Percentiles rank a stretch among this genome's conserved stretches.
These are phyloP conservation scores for Antennarius striatus DNA, from an alignment of 2,113 vertebrate genomes.

Conservation along the genomic window DNA sequence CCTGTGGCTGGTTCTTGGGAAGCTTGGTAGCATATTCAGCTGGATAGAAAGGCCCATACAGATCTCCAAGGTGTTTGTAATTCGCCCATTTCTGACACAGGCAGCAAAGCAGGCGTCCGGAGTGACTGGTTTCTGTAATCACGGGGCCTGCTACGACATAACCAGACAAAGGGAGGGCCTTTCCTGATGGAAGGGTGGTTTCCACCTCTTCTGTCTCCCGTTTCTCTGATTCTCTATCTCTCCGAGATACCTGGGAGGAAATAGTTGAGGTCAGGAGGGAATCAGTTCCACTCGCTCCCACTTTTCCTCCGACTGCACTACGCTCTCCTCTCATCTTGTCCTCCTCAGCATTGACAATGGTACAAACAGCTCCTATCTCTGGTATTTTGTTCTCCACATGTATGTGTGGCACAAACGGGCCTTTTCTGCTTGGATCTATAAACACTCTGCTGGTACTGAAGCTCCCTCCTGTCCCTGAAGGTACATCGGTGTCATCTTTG, in stretches of 20 bases:
- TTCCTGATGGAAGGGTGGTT: constrained; percentile 82
- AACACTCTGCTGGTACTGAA: constrained; percentile 41
- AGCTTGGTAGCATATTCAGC: constrained; percentile 93
- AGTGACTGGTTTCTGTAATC: constrained; percentile 88
- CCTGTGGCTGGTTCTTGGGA: constrained; percentile 91
- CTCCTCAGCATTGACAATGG: constrained; percentile 95
- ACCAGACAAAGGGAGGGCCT: constrained; percentile 90
- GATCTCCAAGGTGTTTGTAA: constrained; percentile 96
- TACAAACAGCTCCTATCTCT: constrained; percentile 91
- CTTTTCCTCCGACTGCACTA: constrained; percentile 64
- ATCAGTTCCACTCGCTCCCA: constrained; percentile 61
- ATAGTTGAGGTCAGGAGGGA: constrained; percentile 63
- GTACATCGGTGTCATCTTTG: constrained; percentile 71
- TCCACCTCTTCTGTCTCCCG: constrained; percentile 71
- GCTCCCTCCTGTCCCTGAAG: constrained; percentile 42
- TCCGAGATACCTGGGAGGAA: constrained; percentile 69
- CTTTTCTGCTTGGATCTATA: constrained; percentile 68
- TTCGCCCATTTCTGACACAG: constrained; percentile 98
- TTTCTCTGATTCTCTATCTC: constrained; percentile 76
- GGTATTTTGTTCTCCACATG: constrained; percentile 94
- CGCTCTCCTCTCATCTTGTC: constrained; percentile 82
- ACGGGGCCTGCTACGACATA: constrained; percentile 92
- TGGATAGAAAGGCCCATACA: constrained; percentile 97
- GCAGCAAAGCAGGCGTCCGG: constrained; percentile 93
- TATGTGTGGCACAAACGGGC: constrained; percentile 91